Evolutionary conservation across 2,888 invertebrate genomes (phyloP).

Genomic region (Lamproptera curius): DNA sequence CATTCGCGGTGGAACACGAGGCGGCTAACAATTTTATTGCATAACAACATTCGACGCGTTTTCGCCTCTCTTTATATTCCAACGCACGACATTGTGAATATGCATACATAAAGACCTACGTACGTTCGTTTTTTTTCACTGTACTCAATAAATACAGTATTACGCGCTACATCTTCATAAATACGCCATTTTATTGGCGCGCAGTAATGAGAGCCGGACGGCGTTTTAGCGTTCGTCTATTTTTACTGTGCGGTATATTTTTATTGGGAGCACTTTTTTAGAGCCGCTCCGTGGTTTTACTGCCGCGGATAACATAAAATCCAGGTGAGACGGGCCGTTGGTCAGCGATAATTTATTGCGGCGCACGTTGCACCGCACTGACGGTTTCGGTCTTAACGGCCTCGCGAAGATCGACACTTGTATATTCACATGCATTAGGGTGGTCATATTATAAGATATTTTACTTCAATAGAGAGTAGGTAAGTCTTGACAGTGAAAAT

Average conservation of each 20-base stretch:
- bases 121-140: constrained; percentile 34
- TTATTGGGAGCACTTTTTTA: constrained; percentile 58
- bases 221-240: constrained; percentile 28
- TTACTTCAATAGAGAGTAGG: no score
- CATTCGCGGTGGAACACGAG: constrained; percentile 42
- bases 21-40: constrained; percentile 53
- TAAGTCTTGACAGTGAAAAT: no score
- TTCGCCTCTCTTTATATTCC: constrained; percentile 42
- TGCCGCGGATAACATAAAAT: constrained; percentile 46
- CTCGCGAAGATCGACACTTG: constrained; percentile 27
- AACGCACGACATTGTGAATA: constrained; percentile 42
- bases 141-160: constrained; percentile 45
- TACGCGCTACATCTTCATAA: constrained; percentile 37
- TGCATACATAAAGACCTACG: constrained; percentile 26
- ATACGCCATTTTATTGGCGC: constrained; percentile 44
- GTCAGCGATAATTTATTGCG: constrained; percentile 75
- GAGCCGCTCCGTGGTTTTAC: constrained; percentile 43
- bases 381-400: no score
- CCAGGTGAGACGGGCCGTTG: constrained; percentile 63
- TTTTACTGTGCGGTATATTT: constrained; percentile 36
- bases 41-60: constrained; percentile 50
- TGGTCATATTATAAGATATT: no score
- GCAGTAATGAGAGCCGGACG: constrained; percentile 21
- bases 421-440: no score
- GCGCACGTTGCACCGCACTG: constrained; percentile 45